Base-by-base conservation (phyloP, 1,140 invertebrate species). In the Drosophila orosa region DNA sequence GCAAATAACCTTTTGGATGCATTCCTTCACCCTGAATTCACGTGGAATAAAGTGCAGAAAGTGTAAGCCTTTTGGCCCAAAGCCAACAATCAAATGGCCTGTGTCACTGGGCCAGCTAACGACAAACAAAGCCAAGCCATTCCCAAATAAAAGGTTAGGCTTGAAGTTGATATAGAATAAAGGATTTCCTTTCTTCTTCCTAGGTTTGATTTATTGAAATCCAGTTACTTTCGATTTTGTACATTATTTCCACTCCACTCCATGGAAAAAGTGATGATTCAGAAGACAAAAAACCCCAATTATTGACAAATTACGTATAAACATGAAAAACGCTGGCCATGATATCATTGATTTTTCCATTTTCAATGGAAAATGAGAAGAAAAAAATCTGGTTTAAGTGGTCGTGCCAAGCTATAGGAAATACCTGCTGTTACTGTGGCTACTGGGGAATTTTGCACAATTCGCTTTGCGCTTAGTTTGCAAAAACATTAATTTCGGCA, bases 21-120 rank as follows among this genome's bases (percentile, higher is more conserved):
- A 47, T 37, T 24, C 13, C 22, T 47, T 57, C 37, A 45, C 24
- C 39, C 25, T 13, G n/a, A n/a, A 10, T 56, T 17, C 54, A 57
- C 24, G 24, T 19, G 37, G 12, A 47, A 57, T 47, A 44, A 57
- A 47, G 22, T 56, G 33, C 54, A 40, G 35, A 25, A 13, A 27
- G 13, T 44, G 17, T 29, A 50, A 29, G 39, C n/a, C 39, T 29
- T 56, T 77, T 77, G 74, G 74, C 73, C 22, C 42, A 59, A 37
- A 35, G 73, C 73, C 74, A 77, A 40, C 48, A 17, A 35, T 52
- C 57, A 77, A 77, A 77, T 76, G 62, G 57, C 57, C 31, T 61
- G 56, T 77, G 56, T 77, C 56, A 75, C 47, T 67, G 72, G 50
- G 71, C 47, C 61, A 75, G 31, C 31, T 44, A 42, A 19, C 3